Evolutionary conservation across 2,113 vertebrate species (phyloP), one percentile per base, ranked within the genome.

Genomic region (Pyrgilauda ruficollis): DNA sequence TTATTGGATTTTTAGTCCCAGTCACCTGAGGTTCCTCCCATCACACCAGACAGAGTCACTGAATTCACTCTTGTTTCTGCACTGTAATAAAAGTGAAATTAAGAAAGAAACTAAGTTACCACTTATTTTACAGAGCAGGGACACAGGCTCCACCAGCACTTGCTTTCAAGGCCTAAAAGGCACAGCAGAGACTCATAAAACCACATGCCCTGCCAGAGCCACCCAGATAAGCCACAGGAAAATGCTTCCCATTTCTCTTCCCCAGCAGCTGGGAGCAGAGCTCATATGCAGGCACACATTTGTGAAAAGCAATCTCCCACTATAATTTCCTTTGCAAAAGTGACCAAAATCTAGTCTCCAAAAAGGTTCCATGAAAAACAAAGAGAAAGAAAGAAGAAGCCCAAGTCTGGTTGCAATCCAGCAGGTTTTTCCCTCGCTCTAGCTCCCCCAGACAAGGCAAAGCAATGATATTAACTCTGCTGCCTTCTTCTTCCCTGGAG

Each of bases 201-300:
- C 27, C 74, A 49, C 56, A 3, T 2, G 2, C 6, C 44, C 41
- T 26, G 9, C 22, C 58, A 83, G 62, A 85, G 39, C 21, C 43
- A 56, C 47, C 61, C 55, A 39, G 44, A 18, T 1, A 68, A 80
- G 21, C 23, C 78, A 27, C 33, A 39, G 23, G 21, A 82, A 76
- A 28, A 13, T 1, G 6, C 15, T 49, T 37, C 76, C 62, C 75
- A 41, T 15, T 43, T 44, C 49, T 63, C 13, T 21, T 22, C 41
- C 7, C 39, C n/a, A 4, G 6, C 24, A 62, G 37, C 72, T 41
- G 59, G 46, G 15, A 73, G 63, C 28, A 37, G 43, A 0, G 2
- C 1, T 33, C 5, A 3, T 5, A 7, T 7, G 56, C 66, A 30
- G 27, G n/a, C 52, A 58, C 6, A 3, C 1, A 0, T 11, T 6